These are phyloP conservation scores for Oceanodroma tethys DNA, from an alignment of 2,113 vertebrate genomes.

Conservation along the genomic window DNA sequence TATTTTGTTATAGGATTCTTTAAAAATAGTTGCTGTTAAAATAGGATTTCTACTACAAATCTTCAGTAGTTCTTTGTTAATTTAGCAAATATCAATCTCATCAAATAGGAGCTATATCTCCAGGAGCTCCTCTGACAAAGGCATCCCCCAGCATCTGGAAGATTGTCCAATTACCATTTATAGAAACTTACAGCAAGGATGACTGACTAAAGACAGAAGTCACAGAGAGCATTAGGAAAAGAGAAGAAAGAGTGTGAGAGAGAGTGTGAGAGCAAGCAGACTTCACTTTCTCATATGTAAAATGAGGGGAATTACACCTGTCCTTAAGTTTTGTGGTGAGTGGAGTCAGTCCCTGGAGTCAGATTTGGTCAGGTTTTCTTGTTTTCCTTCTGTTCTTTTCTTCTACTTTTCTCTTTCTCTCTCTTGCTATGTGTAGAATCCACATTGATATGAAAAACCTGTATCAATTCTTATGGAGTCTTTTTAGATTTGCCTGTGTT, in stretches of 20 bases:
- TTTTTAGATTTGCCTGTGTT: background rate
- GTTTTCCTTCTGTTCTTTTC: background rate
- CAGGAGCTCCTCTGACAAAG: background rate
- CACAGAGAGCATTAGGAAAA: background rate
- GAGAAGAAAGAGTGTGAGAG: background rate
- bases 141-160: background rate
- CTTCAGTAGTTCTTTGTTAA: background rate
- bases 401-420: background rate
- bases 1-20: background rate
- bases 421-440: background rate
- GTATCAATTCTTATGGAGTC: background rate
- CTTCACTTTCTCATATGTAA: background rate
- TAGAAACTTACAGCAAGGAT: background rate
- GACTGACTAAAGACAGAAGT: background rate
- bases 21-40: background rate
- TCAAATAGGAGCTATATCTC: background rate
- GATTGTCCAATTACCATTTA: background rate
- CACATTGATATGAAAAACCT: background rate
- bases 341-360: background rate
- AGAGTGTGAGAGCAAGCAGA: background rate
- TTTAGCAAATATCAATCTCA: background rate
- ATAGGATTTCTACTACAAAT: background rate
- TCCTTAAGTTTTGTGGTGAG: background rate
- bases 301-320: background rate
- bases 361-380: background rate